Evolutionary conservation across 2,888 invertebrate genomes (phyloP).

Genomic region (Drosophila parthenogenetica): DNA sequence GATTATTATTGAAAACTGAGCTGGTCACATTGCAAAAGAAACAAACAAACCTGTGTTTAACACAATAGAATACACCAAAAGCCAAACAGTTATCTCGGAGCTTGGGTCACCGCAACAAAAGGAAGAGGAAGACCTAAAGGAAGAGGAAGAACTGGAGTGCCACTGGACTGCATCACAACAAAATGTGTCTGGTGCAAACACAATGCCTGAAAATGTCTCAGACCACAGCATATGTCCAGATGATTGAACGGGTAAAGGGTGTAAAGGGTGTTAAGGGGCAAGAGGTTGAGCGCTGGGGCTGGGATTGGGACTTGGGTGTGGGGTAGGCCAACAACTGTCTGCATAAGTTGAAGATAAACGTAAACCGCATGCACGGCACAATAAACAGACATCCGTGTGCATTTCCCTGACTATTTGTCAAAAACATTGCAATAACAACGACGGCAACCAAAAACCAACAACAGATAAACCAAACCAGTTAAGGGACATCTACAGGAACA

Average conservation of each 20-base stretch:
- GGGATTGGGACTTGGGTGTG: neutral
- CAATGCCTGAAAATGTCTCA: slow-evolving; percentile 71
- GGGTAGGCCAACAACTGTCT: slow-evolving; percentile 63
- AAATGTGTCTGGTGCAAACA: slow-evolving; percentile 75
- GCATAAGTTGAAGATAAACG: slow-evolving; percentile 80
- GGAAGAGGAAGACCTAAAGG: slow-evolving; percentile 24
- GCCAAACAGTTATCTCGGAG: slow-evolving; percentile 50
- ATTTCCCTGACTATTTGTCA: slow-evolving; percentile 80
- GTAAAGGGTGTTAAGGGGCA: neutral
- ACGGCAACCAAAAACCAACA: slow-evolving; percentile 66
- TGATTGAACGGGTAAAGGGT: slow-evolving; percentile 1
- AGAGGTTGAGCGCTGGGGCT: neutral
- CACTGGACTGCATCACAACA: slow-evolving; percentile 60
- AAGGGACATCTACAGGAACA: slow-evolving; percentile 28
- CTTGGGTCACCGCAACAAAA: slow-evolving; percentile 50
- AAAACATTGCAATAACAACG: slow-evolving; percentile 79
- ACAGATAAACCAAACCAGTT: slow-evolving; percentile 58
- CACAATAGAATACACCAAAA: slow-evolving; percentile 57
- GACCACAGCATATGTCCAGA: slow-evolving; percentile 65
- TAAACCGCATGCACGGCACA: slow-evolving; percentile 80
- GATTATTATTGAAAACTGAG: slow-evolving; percentile 73
- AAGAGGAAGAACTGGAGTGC: slow-evolving; percentile 27
- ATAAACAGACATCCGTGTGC: slow-evolving; percentile 81
- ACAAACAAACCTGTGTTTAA: slow-evolving; percentile 57
- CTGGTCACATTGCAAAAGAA: slow-evolving; percentile 41